Evolutionary conservation across 2,888 invertebrate genomes (phyloP), one percentile per base, ranked within the genome.

Genomic region (Lydus trimaculatus): DNA sequence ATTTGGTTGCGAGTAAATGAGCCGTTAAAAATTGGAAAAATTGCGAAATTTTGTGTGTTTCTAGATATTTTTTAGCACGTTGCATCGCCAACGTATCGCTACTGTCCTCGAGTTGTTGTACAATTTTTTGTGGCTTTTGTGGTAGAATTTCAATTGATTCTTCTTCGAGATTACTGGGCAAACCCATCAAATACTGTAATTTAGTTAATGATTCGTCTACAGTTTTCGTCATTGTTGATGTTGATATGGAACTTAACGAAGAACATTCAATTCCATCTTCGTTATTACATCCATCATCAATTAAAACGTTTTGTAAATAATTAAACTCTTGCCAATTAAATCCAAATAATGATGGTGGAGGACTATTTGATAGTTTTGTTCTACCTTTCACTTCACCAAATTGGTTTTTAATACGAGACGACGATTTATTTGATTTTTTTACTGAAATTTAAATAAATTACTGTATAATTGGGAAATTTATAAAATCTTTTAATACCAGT

Each of bases 11-110:
- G 36, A 87, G 73, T 39, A 87, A 73, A 72, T 87, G 86, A 1
- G 85, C 82, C 62, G 85, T 82, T 62, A 87, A 79, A 76, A 86
- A 87, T 73, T 85, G 84, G 73, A 86, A 86, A 48, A 87, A 84
- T 69, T 87, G 84, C 71, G 83, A 85, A 61, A 87, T 85, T 58
- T 83, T 83, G 64, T 84, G 86, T 0, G 79, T 73, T 28, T 82
- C 76, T 58, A 87, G 76, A 76, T 86, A 87, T 28, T 74, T 76
- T 43, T 83, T 82, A 0, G 86, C 86, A 59, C 79, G 76, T 25
- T 78, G 76, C 77, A 84, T 83, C 1, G 81, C 78, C 52, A 59
- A 73, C 33, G 39, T 61, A 20, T 33, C 28, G 15, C 65, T 2
- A 2, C 0, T 20, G 5, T 69, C 70, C 39, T 75, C 75, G 39